Percentiles rank a stretch among this genome's conserved stretches.
phyloP scores from a whole-genome alignment of 2,797 vertebrate genomes.

The Sebastes umbrosus region DNA sequence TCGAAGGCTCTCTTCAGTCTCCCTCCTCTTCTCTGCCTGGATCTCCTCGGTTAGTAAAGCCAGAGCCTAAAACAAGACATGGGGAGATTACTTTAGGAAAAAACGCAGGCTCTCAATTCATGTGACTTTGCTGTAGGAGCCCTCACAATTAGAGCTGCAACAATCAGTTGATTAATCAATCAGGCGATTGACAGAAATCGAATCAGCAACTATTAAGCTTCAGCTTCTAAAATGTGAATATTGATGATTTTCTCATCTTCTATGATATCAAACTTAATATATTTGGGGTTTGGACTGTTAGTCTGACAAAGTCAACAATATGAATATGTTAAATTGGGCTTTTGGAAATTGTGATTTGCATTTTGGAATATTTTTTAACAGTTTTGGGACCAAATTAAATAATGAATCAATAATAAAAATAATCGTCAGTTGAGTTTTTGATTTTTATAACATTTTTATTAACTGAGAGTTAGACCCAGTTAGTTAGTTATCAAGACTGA shows the following conservation, averaged over 20 bases:
- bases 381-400: too few relatives aligned
- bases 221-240: background rate
- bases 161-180: background rate
- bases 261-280: background rate
- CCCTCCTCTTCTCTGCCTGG: constrained; percentile 74
- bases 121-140: background rate
- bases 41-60: constrained; percentile 85
- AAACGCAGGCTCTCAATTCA: background rate
- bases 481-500: too few relatives aligned
- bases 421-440: too few relatives aligned
- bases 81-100: background rate
- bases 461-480: too few relatives aligned
- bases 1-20: constrained; percentile 83
- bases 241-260: background rate
- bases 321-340: background rate
- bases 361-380: background rate
- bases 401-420: too few relatives aligned
- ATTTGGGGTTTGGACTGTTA: background rate
- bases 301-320: background rate
- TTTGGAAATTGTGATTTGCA: background rate
- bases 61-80: constrained; percentile 69
- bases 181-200: background rate
- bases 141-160: background rate
- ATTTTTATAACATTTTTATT: too few relatives aligned
- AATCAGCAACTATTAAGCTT: background rate